Evolutionary conservation across 2,888 invertebrate species (phyloP), one percentile per base, ranked within the genome.

Genomic region (Odontocerum albicorne): DNA sequence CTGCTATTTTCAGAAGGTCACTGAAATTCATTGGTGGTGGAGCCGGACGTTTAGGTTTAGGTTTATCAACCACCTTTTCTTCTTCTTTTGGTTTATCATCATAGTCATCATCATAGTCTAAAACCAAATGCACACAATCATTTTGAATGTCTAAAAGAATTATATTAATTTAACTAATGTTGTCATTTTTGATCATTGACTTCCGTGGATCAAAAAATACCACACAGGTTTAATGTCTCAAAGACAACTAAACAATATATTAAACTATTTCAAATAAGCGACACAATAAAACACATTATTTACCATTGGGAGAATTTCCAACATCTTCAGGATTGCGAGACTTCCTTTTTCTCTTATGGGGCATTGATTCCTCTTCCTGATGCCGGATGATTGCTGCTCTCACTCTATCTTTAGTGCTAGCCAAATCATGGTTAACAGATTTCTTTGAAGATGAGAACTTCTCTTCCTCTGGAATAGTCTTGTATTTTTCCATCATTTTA

Each of bases 401-500:
- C 0, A 92, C 91, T 62, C 91, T 77, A 64, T 91, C 86, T 66
- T 85, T 83, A 1, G 86, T 87, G 12, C 81, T 81, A 55, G 74
- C 79, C 13, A 84, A 68, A 67, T 83, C 79, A 63, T 71, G 74
- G 56, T 72, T 80, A n/a, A 76, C 72, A 51, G 70, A 70, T 63
- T 72, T 77, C 62, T 75, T 79, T n/a, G 77, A 72, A 57, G 69
- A 70, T 3, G 79, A 70, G 19, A 83, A 79, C 67, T 88, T 89
- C 1, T 88, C 86, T 63, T 88, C 87, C 39, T 86, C 85, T 10
- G 88, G 86, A 66, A 85, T 74, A 67, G 82, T 83, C 64, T 80
- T 86, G 63, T 90, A 91, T 68, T 92, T 92, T 63, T 87, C 87
- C 82, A 93, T 89, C 77, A 93, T 85, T 70, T 92, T 90, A 62